A percentile compares a stretch with the other conserved stretches of the same genome.
phyloP scores from a whole-genome alignment of 2,113 vertebrate species.

The Pseudopodoces humilis region DNA sequence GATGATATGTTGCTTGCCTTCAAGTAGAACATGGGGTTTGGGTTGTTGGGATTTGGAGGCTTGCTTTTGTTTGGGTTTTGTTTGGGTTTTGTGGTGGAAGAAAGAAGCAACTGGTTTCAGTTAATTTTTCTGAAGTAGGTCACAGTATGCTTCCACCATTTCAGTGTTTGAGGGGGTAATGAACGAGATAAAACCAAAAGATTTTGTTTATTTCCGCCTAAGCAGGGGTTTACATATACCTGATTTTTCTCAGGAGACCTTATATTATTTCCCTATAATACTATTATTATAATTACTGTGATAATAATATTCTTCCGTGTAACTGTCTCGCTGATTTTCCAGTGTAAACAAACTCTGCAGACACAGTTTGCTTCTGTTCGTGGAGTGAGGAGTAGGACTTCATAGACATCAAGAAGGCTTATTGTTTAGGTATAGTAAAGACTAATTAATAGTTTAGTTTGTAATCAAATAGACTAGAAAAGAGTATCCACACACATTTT shows the following conservation, averaged over 20 bases:
- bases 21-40: not conserved
- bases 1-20: not conserved
- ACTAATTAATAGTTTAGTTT: not conserved
- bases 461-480: not conserved
- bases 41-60: not conserved
- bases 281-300: not conserved
- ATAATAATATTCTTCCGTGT: not conserved
- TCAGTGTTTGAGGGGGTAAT: not conserved
- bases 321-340: not conserved
- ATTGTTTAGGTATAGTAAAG: constrained; percentile 21
- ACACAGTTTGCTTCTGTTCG: not conserved
- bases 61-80: not conserved
- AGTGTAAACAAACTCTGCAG: constrained; percentile 32
- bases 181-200: not conserved
- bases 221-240: not conserved
- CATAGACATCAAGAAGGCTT: not conserved
- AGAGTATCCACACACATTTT: not conserved
- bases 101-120: not conserved
- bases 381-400: not conserved
- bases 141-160: not conserved
- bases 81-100: not conserved
- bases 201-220: not conserved
- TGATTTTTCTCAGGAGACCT: not conserved
- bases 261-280: not conserved
- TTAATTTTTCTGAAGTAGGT: not conserved